Evolutionary conservation across 2,113 vertebrate species (phyloP), one percentile per base, ranked within the genome.

Genomic region (Callipepla californica): DNA sequence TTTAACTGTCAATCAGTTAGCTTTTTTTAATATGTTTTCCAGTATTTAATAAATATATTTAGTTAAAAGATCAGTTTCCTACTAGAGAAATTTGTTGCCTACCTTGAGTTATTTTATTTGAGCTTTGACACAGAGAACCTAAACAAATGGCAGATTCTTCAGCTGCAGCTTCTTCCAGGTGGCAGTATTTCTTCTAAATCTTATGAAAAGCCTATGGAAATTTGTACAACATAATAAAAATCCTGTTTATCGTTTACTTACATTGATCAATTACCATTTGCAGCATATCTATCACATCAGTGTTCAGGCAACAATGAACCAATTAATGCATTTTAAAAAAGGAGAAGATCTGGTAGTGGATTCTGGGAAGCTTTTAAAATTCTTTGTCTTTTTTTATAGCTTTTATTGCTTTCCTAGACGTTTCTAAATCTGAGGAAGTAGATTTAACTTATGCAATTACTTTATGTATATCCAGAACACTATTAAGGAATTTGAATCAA

Each of bases 401-500:
- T 80, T 63, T 57, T 83, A 12, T 44, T 90, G 16, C 6, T 66
- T 76, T 91, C 79, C 19, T 44, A 67, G 53, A 13, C 14, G 36
- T 70, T 89, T 62, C 61, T 57, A 38, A 47, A 57, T 78, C 73
- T 91, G 72, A 7, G 15, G 26, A 73, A 80, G 65, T 34, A 53
- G 59, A 53, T 89, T 94, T 95, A 68, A 73, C 66, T 57, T 87
- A 38, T 44, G 44, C n/a, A 91, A 89, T 75, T 81, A 81, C 80
- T 30, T 87, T 68, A 75, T 44, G 20, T 7, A 16, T 87, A 72
- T 87, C 61, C 57, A 17, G 53, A 76, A 73, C 53, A 38, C 34
- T 80, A 20, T 74, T 92, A 70, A 11, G 17, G 75, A 91, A 87
- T 89, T 57, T 63, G 61, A 93, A 92, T 87, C 34, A 80, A 51